Evolutionary conservation across 2,888 invertebrate genomes (phyloP).

Genomic region (Sphaerophoria taeniata): DNA sequence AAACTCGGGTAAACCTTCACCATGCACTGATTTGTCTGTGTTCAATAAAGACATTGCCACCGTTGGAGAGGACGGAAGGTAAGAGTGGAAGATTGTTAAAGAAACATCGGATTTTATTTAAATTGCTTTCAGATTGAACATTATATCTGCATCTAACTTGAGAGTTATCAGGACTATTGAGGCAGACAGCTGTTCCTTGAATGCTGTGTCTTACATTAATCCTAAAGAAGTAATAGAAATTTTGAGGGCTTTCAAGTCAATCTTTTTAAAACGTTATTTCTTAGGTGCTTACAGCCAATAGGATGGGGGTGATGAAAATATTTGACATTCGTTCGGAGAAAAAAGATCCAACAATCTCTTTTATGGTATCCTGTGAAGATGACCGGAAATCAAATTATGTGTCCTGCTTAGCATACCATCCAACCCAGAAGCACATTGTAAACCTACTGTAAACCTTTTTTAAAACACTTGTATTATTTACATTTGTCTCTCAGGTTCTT

Average conservation of each 20-base stretch:
- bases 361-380: constrained; percentile 90
- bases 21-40: constrained; percentile 90
- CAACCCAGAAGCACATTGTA: constrained; percentile 93
- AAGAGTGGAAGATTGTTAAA: constrained; percentile 75
- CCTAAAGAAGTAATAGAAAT: constrained; percentile 83
- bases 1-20: constrained; percentile 84
- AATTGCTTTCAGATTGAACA: constrained; percentile 81
- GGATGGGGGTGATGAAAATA: constrained; percentile 94
- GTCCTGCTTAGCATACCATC: constrained; percentile 91
- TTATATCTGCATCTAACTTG: constrained; percentile 83
- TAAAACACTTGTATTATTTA: not conserved
- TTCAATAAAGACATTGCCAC: constrained; percentile 91
- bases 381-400: constrained; percentile 85
- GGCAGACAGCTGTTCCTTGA: constrained; percentile 92
- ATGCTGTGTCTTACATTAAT: constrained; percentile 90
- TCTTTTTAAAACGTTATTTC: constrained; percentile 51
- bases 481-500: constrained; percentile 82
- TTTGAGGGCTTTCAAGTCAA: too few species aligned
- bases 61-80: constrained; percentile 93
- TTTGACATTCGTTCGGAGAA: constrained; percentile 91
- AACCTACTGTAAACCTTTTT: constrained; percentile 68
- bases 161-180: constrained; percentile 84
- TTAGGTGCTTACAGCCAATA: constrained; percentile 91
- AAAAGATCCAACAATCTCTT: constrained; percentile 85
- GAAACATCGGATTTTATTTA: not conserved